Evolutionary conservation across 2,888 invertebrate species (phyloP), one percentile per base, ranked within the genome.

Genomic region (Pandemis corylana): DNA sequence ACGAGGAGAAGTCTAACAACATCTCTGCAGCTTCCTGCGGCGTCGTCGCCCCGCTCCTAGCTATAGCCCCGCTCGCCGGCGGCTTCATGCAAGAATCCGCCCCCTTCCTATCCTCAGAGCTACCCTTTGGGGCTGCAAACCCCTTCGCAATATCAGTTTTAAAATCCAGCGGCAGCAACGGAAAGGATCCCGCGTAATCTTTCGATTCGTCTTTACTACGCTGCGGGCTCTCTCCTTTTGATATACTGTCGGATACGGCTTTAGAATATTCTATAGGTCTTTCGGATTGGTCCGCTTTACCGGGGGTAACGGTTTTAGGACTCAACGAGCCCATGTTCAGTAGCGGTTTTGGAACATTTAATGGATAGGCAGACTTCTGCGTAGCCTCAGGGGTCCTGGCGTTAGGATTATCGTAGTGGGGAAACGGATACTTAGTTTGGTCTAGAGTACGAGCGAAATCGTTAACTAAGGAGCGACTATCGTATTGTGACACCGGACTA

Each of bases 11-110:
- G 83, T 96, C 96, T 72, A 96, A 83, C 75, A 96, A 83, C 91
- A 96, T 95, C 81, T 96, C 96, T 0, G 96, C 95, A 0, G 96
- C 95, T 78, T 96, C 96, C 76, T 96, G 95, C 0, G 95, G 94
- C 15, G 95, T 93, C 0, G 94, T 93, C 1, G 94, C 94, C 0
- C 92, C 91, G 61, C 92, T 89, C 1, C 94, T 85, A 0, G 94
- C 90, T 59, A 93, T 92, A 0, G 92, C 81, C 0, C 92, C 92
- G 70, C 92, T 91, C 12, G 90, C 89, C 9, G 94, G 93, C 36
- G 93, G 93, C 81, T 94, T 94, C 93, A 94, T 93, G 66, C 91
- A 89, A 20, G 91, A 88, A 76, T 94, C 94, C 0, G 93, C 93
- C 5, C 94, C 94, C 77, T 93, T 94, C 68, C 94, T 87, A 63